phyloP scores from a whole-genome alignment of 2,113 vertebrate genomes.

The Piliocolobus tephrosceles region DNA sequence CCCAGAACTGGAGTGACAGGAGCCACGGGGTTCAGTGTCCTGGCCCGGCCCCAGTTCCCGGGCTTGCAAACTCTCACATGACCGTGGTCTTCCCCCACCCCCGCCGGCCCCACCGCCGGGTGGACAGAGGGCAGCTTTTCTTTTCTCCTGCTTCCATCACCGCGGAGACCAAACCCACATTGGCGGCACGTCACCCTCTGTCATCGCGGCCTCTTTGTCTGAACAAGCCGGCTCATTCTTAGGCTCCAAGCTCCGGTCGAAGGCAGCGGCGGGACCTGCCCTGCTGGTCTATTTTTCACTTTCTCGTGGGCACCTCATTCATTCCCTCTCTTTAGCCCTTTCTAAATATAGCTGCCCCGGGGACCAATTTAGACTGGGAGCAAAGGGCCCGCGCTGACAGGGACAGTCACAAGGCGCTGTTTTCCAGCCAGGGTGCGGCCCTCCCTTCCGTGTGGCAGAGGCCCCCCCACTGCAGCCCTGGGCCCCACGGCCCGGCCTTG shows the following conservation, averaged over 20 bases:
- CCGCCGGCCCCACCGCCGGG: not conserved
- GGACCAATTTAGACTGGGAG: conserved; percentile 22
- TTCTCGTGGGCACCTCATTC: conserved; percentile 38
- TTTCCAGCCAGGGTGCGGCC: accelerated
- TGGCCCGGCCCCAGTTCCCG: not conserved
- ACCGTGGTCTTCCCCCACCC: conserved; percentile 33
- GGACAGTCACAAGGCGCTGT: conserved; percentile 69
- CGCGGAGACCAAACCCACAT: not conserved
- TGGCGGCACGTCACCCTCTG: conserved; percentile 1
- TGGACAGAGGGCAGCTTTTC: conserved; percentile 57
- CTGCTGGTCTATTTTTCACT: not conserved
- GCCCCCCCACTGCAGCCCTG: not conserved
- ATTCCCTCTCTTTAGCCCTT: not conserved
- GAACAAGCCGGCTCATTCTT: not conserved
- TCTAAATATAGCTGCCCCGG: conserved; percentile 36
- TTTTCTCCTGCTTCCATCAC: not conserved
- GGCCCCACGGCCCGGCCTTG: not conserved
- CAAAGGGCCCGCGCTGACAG: conserved; percentile 35
- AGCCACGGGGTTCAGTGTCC: not conserved
- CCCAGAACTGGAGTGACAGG: not conserved
- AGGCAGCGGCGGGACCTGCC: not conserved
- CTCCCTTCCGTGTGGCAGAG: not conserved
- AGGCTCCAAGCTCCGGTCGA: not conserved
- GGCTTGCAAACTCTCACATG: conserved; percentile 79
- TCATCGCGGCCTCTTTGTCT: not conserved